phyloP scores from a whole-genome alignment of 2,113 vertebrate species.

The Albula goreensis region DNA sequence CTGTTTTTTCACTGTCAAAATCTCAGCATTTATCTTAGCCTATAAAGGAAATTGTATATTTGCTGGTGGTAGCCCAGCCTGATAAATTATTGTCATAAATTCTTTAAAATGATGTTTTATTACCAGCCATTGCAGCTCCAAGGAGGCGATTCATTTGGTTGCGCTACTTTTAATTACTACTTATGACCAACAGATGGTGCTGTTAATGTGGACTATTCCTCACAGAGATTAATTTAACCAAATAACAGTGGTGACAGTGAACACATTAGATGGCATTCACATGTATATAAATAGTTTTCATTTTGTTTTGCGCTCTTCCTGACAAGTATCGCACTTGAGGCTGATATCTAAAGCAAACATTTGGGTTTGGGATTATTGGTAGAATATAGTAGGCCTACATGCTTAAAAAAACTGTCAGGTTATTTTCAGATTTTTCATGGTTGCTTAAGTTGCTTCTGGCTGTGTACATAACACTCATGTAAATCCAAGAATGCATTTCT shows the following conservation, averaged over 20 bases:
- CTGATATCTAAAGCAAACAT: too few relatives aligned
- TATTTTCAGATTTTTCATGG: not conserved
- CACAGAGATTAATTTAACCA: not conserved
- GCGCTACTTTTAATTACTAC: not conserved
- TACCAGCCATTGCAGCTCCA: not conserved
- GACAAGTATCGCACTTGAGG: too few relatives aligned
- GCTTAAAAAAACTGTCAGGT: too few relatives aligned
- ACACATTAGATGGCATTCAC: not conserved
- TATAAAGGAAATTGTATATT: not conserved
- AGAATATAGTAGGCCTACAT: too few relatives aligned
- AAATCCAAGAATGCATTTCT: not conserved
- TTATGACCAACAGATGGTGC: constrained; percentile 39
- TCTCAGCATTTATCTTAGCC: not conserved
- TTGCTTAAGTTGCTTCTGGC: not conserved
- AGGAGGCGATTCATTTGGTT: not conserved
- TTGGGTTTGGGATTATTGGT: too few relatives aligned
- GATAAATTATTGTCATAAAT: not conserved
- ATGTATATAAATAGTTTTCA: not conserved
- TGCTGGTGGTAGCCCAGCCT: not conserved
- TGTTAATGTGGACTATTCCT: not conserved
- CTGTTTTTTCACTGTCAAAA: not conserved
- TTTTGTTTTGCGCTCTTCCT: not conserved
- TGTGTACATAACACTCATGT: not conserved
- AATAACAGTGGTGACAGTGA: not conserved
- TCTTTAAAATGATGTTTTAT: not conserved